Evolutionary conservation across 2,113 vertebrate species (phyloP), one percentile per base, ranked within the genome.

Genomic region (Trogon melanurus): DNA sequence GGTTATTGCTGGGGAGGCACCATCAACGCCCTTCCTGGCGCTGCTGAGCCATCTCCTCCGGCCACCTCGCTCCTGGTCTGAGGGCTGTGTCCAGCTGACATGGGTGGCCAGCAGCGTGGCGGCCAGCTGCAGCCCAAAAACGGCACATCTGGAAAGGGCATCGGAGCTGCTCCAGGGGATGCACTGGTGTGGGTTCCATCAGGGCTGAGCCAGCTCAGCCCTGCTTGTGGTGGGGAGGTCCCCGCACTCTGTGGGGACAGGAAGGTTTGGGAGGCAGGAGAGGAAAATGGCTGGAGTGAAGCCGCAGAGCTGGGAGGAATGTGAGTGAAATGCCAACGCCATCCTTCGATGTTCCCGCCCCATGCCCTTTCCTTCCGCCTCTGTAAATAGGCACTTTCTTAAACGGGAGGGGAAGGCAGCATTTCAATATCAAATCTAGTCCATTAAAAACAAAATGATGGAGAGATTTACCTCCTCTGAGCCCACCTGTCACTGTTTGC

Each of bases 401-500:
- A 67, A 85, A 32, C 2, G 8, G 38, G 51, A 85, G 58, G 26
- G 51, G 19, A 75, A 80, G 16, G 51, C 44, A 91, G 34, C 3
- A 0, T 47, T 82, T 85, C 3, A 2, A 5, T 72, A 66, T 58
- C 54, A 80, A 56, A 73, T 56, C 58, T 48, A 62, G 50, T 58
- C 74, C 51, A 45, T 82, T 93, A 70, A 58, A 93, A 92, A 85
- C 67, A 81, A 91, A 93, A 38, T 27, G 11, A 74, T 71, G 65
- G 83, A 78, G 86, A 64, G 25, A 27, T 79, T 85, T 85, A 57
- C 83, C 19, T 95, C 48, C 20, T 41, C 30, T 74, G 72, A 88
- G 79, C 58, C 78, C 66, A 93, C 92, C 91, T 96, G 89, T 94
- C 83, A 67, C 38, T 71, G 47, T 87, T 67, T 74, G 72, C 38